Evolutionary conservation across 2,888 invertebrate genomes (phyloP).

Genomic region (Drosophila cognata): DNA sequence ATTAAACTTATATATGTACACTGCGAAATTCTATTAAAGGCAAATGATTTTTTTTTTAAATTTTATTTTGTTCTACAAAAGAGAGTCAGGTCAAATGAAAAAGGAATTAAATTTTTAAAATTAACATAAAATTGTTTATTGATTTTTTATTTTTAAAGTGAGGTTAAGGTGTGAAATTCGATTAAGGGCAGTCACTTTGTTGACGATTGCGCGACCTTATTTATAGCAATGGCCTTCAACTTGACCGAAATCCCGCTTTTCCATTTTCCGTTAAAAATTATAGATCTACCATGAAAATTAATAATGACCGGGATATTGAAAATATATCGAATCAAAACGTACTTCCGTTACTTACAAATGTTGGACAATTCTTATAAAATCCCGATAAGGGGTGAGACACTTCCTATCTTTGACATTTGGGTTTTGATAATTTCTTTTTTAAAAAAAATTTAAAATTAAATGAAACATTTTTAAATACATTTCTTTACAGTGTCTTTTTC

Average conservation of each 20-base stretch:
- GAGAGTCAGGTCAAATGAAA: no score
- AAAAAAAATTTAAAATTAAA: background rate
- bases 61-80: no score
- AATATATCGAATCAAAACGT: background rate
- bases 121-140: no score
- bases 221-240: rapidly evolving
- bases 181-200: no score
- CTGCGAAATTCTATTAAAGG: no score
- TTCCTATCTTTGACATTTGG: background rate
- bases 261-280: background rate
- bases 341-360: background rate
- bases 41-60: no score
- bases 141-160: no score
- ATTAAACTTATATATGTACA: no score
- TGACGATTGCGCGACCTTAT: background rate
- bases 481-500: slow-evolving; percentile 47
- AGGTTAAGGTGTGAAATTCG: no score
- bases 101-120: no score
- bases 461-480: background rate
- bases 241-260: background rate
- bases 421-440: background rate
- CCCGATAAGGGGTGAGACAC: background rate
- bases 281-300: background rate
- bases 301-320: background rate
- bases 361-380: background rate